Evolutionary conservation across 2,888 invertebrate species (phyloP), one percentile per base, ranked within the genome.

Genomic region (Melanotus villosus): DNA sequence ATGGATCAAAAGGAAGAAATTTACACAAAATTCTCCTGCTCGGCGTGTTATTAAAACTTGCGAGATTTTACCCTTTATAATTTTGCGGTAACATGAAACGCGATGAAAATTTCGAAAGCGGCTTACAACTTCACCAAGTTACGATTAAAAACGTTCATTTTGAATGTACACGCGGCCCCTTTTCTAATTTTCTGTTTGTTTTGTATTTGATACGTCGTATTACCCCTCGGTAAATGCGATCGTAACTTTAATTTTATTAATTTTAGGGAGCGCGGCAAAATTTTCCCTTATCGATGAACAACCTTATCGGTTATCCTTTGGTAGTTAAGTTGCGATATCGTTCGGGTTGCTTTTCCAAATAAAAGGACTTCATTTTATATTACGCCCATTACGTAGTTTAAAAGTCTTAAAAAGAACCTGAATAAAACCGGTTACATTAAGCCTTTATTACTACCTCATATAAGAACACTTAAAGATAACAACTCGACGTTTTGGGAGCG

Each of bases 1-100:
- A 63, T 50, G 50, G 59, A 50, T 65, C 63, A 68, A 67, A 67
- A 62, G 66, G 54, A 66, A 66, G 59, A 66, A 59, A 59, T 65
- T 65, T 58, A 36, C 50, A 58, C 56, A 43, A 43, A 43, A 36
- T 32, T 43, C 26, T 52, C n/a, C 34, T 34, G 34, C 34, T 34
- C 56, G 32, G 26, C 10, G 14, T 30, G 41, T 58, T 58, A 58
- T 58, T 58, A 58, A 59, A 59, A 43, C 45, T 41, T 34, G 41
- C 30, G 59, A 59, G 34, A 34, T 34, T 34, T 34, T 34, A 34
- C 41, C 41, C 41, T 16, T 41, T 41, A 16, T 16, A 41, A 62
- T 47, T 62, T 59, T 47, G 59, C 30, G 59, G 47, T 47, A 14
- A 59, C 45, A 30, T 19, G 12, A 34, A 34, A 12, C 12, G 43